phyloP scores from a whole-genome alignment of 2,797 vertebrate species.

The Enteromius fasciolatus region DNA sequence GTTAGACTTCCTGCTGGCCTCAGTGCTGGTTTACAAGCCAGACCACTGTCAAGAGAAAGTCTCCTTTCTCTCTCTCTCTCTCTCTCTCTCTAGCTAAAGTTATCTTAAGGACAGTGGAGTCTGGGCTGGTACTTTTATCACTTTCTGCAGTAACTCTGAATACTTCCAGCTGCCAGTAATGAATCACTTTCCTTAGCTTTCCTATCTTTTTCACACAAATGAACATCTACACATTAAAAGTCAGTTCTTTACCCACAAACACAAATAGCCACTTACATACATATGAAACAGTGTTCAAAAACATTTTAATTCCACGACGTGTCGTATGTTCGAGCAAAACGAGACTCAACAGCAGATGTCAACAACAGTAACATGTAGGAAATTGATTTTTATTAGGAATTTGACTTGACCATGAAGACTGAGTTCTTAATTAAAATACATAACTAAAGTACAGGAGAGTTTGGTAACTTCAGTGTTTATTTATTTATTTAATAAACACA shows the following conservation, averaged over 20 bases:
- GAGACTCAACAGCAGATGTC: neutral
- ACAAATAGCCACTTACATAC: conserved; percentile 59
- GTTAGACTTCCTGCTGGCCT: conserved; percentile 75
- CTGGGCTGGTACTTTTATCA: conserved; percentile 73
- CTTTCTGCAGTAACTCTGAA: conserved; percentile 75
- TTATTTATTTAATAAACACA: neutral
- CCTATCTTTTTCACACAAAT: conserved; percentile 19
- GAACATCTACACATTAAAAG: conserved; percentile 11
- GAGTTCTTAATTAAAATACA: neutral
- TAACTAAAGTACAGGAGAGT: too few species aligned
- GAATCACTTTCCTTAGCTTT: conserved; percentile 70
- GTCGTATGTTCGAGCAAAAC: neutral
- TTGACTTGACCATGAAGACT: neutral
- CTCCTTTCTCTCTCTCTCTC: conserved; percentile 7
- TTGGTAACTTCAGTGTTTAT: too few species aligned
- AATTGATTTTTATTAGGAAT: neutral
- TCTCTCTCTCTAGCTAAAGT: conserved; percentile 10
- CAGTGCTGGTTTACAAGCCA: conserved; percentile 63
- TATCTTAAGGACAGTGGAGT: conserved; percentile 65
- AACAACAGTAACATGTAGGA: neutral
- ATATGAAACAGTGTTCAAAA: neutral
- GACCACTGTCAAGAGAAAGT: conserved; percentile 54
- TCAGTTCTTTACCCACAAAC: conserved; percentile 8
- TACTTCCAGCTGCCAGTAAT: conserved; percentile 83
- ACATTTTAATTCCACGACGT: neutral